phyloP scores from a whole-genome alignment of 2,797 vertebrate species.

The Melanotaenia pygmaea region DNA sequence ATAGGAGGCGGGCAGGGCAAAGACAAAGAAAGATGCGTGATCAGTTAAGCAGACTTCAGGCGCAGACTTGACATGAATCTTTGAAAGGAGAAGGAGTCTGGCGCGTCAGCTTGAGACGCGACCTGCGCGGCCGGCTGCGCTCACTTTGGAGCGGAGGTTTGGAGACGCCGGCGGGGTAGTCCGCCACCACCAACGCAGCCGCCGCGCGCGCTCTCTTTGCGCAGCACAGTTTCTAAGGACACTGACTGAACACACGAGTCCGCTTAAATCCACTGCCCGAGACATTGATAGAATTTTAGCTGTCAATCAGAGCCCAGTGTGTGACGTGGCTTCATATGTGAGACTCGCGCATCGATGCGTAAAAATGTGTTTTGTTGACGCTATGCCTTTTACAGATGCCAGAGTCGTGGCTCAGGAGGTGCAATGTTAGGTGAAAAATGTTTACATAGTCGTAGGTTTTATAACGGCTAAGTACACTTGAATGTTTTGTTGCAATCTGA shows the following conservation, averaged over 20 bases:
- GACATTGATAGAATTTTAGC: constrained; percentile 63
- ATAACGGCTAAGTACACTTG: constrained; percentile 66
- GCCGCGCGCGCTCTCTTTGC: constrained; percentile 28
- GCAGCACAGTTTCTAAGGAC: constrained; percentile 49
- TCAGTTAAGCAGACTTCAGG: constrained; percentile 83
- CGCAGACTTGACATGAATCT: neutral
- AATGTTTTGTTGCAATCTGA: constrained; percentile 74
- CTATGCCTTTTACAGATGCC: constrained; percentile 58
- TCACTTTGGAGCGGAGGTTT: constrained; percentile 15
- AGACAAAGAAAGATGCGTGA: constrained; percentile 93
- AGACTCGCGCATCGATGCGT: constrained; percentile 57
- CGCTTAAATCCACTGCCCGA: constrained; percentile 36
- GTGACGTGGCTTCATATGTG: constrained; percentile 72
- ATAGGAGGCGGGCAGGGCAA: constrained; percentile 87
- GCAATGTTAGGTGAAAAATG: constrained; percentile 37
- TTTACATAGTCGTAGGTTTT: constrained; percentile 78
- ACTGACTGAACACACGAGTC: constrained; percentile 33
- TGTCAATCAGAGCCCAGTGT: constrained; percentile 59
- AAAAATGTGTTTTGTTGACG: constrained; percentile 67
- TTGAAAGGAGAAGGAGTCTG: constrained; percentile 32
- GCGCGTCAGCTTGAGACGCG: constrained; percentile 30
- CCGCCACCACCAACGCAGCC: constrained; percentile 2
- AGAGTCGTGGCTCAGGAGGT: constrained; percentile 42
- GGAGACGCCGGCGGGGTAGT: constrained; percentile 10
- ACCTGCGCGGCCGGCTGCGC: constrained; percentile 31